Percentiles rank a stretch among this genome's conserved stretches.
These are phyloP conservation scores for Varanus salvator DNA, from an alignment of 2,113 vertebrate genomes.

Conservation along the genomic window DNA sequence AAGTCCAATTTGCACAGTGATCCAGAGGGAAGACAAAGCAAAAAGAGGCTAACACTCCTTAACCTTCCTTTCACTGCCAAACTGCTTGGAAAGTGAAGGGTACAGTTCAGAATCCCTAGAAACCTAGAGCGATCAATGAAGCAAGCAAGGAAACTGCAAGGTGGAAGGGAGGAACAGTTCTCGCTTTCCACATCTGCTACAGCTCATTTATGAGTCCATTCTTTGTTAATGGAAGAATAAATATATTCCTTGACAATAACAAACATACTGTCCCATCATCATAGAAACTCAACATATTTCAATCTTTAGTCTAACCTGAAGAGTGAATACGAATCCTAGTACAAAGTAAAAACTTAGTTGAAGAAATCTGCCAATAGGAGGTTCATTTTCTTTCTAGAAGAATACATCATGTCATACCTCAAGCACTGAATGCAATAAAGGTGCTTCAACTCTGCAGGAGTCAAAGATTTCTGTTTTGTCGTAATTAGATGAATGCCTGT, in stretches of 20 bases:
- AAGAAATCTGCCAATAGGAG: rapidly evolving
- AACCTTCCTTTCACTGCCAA: too few species aligned
- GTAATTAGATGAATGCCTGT: background rate
- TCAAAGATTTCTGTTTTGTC: background rate
- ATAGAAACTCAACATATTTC: background rate
- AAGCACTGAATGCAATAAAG: rapidly evolving
- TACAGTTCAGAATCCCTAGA: too few species aligned
- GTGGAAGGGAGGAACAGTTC: too few species aligned
- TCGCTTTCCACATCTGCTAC: background rate
- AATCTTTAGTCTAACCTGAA: background rate
- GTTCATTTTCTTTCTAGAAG: background rate
- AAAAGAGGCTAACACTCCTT: too few species aligned
- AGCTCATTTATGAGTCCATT: background rate
- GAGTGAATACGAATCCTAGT: background rate
- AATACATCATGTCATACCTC: rapidly evolving
- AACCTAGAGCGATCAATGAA: too few species aligned
- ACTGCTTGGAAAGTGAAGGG: too few species aligned
- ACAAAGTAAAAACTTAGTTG: background rate
- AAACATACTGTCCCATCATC: background rate
- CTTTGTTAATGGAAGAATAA: background rate
- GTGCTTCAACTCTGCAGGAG: background rate
- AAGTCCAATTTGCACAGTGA: too few species aligned
- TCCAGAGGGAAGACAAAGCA: too few species aligned
- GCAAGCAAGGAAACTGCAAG: too few species aligned
- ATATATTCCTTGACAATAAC: background rate